These are phyloP conservation scores for Hippocampus abdominalis DNA, from an alignment of 2,113 vertebrate species.

Conservation along the genomic window DNA sequence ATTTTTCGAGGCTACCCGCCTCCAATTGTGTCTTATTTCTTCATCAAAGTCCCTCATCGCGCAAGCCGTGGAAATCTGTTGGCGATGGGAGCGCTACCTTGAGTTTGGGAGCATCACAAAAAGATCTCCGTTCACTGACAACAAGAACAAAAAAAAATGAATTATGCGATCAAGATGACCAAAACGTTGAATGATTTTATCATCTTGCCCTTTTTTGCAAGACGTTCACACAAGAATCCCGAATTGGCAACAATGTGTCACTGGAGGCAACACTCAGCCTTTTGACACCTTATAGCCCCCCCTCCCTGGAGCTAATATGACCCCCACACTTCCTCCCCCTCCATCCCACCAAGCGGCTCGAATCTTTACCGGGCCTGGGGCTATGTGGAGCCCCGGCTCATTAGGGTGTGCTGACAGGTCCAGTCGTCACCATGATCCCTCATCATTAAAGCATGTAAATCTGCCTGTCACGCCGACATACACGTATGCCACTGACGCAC, in stretches of 20 bases:
- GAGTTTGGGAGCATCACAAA: too few species aligned
- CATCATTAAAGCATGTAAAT: constrained; percentile 81
- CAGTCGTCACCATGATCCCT: constrained; percentile 70
- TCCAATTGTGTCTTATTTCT: too few species aligned
- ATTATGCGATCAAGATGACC: background rate
- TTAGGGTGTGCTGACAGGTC: constrained; percentile 72
- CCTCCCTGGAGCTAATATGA: constrained; percentile 3
- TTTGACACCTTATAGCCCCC: constrained; percentile 41
- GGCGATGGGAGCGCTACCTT: too few species aligned
- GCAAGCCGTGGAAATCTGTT: too few species aligned
- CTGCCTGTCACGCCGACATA: constrained; percentile 62
- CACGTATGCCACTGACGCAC: constrained; percentile 31
- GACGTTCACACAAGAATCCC: constrained; percentile 19
- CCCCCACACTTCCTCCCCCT: constrained; percentile 32
- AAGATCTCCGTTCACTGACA: too few species aligned
- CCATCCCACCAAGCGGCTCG: constrained; percentile 13
- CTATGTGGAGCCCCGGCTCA: constrained; percentile 63
- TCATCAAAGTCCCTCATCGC: too few species aligned
- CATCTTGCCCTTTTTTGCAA: constrained; percentile 17
- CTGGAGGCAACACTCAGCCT: constrained; percentile 66
- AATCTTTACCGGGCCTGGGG: constrained; percentile 57
- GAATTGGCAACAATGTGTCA: constrained; percentile 58
- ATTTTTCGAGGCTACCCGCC: too few species aligned
- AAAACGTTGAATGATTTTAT: background rate
- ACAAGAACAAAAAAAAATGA: too few species aligned